Evolutionary conservation across 2,888 invertebrate species (phyloP).

Genomic region (Dasypolia templi): DNA sequence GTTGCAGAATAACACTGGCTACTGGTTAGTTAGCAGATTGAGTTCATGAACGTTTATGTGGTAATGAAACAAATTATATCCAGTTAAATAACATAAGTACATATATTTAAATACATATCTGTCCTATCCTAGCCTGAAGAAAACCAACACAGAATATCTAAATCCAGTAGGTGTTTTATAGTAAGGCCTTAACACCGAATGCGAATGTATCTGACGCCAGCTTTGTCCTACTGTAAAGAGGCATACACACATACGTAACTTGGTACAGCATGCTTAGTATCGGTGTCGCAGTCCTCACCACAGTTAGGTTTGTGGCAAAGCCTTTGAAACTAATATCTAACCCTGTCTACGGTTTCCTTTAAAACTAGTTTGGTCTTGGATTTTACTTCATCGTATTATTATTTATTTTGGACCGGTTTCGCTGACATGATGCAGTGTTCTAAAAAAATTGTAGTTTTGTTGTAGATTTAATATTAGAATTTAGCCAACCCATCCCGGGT

Average conservation of each 20-base stretch:
- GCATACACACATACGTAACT: slow-evolving; percentile 20
- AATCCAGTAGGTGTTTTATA: neutral
- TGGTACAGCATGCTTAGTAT: slow-evolving; percentile 15
- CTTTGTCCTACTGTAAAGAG: slow-evolving; percentile 23
- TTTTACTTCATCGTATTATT: slow-evolving; percentile 18
- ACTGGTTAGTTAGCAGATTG: no score
- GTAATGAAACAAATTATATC: neutral
- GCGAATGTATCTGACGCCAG: slow-evolving; percentile 30
- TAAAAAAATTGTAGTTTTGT: slow-evolving; percentile 14
- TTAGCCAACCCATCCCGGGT: no score
- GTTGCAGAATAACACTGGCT: no score
- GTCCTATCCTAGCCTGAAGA: no score
- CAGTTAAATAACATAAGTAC: neutral
- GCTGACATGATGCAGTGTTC: slow-evolving; percentile 1
- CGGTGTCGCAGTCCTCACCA: slow-evolving; percentile 18
- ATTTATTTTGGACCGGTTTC: slow-evolving; percentile 38
- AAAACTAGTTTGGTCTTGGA: slow-evolving; percentile 42
- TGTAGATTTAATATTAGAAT: slow-evolving; percentile 5
- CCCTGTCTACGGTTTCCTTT: slow-evolving; percentile 43
- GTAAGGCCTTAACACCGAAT: slow-evolving; percentile 23
- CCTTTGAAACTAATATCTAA: slow-evolving; percentile 53
- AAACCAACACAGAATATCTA: neutral
- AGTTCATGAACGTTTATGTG: no score
- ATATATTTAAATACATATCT: neutral
- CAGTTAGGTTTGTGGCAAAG: slow-evolving; percentile 46